Conservation (phyloP, 2,888 invertebrate species). For the Subacronicta megacephala region DNA sequence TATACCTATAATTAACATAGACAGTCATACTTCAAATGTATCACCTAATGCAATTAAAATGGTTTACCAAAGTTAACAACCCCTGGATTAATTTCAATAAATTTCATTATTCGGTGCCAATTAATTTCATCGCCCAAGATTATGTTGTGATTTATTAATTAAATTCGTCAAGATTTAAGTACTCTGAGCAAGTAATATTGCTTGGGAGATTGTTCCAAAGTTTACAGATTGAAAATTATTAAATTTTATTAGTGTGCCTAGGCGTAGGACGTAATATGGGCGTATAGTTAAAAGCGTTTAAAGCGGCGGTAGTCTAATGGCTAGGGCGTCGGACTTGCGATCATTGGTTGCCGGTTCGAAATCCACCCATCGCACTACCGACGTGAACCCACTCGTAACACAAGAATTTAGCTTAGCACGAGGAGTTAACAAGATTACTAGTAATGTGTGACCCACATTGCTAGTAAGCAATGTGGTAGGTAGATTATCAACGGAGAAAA, state of each 20-base stretch:
- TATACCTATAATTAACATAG: conserved; percentile 2
- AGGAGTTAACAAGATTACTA: too few species aligned
- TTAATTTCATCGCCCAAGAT: conserved; percentile 62
- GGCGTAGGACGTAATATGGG: neutral
- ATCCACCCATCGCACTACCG: too few species aligned
- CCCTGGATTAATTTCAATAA: conserved; percentile 61
- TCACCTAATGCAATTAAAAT: conserved; percentile 41
- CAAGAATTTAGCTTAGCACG: too few species aligned
- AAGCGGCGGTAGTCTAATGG: too few species aligned
- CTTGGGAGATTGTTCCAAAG: conserved; percentile 23
- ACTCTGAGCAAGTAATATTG: conserved; percentile 35
- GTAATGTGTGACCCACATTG: too few species aligned
- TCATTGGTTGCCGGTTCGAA: too few species aligned
- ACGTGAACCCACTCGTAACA: too few species aligned
- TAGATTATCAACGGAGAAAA: too few species aligned
- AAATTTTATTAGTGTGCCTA: conserved; percentile 17
- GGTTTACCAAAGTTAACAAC: conserved; percentile 55
- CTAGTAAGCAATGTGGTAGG: too few species aligned
- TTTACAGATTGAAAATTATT: conserved; percentile 25
- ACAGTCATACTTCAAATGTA: conserved; percentile 14
- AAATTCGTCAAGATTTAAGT: conserved; percentile 54
- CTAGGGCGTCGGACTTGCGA: too few species aligned
- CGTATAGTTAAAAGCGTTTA: too few species aligned
- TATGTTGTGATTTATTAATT: conserved; percentile 61
- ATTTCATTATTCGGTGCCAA: conserved; percentile 61